Evolutionary conservation across 2,797 vertebrate genomes (phyloP).

Genomic region (Arnoldichthys spilopterus): DNA sequence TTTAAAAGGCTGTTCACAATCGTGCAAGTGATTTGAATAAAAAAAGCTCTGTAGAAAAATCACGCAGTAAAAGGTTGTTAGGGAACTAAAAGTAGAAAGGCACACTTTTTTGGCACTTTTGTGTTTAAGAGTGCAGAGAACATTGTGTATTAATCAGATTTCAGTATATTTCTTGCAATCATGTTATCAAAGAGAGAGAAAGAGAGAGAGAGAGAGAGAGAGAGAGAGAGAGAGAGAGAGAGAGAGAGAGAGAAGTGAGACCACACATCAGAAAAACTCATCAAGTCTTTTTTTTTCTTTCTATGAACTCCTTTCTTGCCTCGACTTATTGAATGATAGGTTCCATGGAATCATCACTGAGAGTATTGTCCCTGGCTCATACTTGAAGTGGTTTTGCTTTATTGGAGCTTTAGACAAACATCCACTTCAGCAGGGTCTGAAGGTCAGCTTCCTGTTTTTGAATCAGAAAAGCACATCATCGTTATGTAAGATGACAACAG

Average conservation of each 20-base stretch:
- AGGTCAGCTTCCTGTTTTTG: conserved; percentile 12
- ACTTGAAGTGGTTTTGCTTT: conserved; percentile 20
- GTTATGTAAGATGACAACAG: neutral
- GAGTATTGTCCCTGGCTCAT: conserved; percentile 19
- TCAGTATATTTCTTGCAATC: neutral
- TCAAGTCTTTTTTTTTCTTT: conserved; percentile 48
- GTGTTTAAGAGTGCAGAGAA: too few relatives aligned
- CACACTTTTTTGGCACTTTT: too few relatives aligned
- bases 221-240: neutral
- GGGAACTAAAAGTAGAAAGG: too few relatives aligned
- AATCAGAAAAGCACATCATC: conserved; percentile 31
- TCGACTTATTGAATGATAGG: conserved; percentile 29
- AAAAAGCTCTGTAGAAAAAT: too few relatives aligned
- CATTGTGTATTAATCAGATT: neutral
- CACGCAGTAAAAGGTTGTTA: too few relatives aligned
- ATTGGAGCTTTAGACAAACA: conserved; percentile 28
- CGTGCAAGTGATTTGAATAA: too few relatives aligned
- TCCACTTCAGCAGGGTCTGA: conserved; percentile 23
- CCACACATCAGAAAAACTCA: conserved; percentile 55
- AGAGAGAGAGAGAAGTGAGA: conserved; percentile 23
- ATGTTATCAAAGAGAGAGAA: neutral
- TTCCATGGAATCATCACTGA: conserved; percentile 19
- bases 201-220: neutral
- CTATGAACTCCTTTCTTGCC: conserved; percentile 34
- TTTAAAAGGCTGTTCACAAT: too few relatives aligned